These are phyloP conservation scores for Mellilla xanthometata DNA, from an alignment of 2,888 invertebrate genomes.

Conservation along the genomic window DNA sequence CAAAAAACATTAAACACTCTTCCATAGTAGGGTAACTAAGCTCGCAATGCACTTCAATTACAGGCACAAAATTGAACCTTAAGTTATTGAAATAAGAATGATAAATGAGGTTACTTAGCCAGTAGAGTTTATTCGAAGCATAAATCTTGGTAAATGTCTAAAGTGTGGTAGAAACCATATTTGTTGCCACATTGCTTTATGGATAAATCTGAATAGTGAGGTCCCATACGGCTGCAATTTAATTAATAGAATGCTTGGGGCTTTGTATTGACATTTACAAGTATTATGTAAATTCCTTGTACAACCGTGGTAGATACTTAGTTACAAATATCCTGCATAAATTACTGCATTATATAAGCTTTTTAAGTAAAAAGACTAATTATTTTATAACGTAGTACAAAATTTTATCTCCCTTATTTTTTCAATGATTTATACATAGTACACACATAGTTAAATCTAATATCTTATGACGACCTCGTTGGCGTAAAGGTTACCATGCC, in stretches of 20 bases:
- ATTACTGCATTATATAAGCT: too few relatives aligned
- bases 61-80: slow-evolving; percentile 37
- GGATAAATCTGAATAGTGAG: slow-evolving; percentile 37
- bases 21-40: too few relatives aligned
- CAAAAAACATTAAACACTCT: too few relatives aligned
- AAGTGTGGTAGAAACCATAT: slow-evolving; percentile 50
- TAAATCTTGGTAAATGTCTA: slow-evolving; percentile 55
- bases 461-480: too few relatives aligned
- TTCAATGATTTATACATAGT: too few relatives aligned
- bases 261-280: slow-evolving; percentile 23
- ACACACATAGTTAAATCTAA: too few relatives aligned
- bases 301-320: neutral
- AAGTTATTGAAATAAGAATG: slow-evolving; percentile 33
- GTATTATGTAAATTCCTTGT: neutral
- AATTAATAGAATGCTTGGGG: slow-evolving; percentile 32
- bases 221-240: slow-evolving; percentile 33
- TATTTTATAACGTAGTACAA: too few relatives aligned
- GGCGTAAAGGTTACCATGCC: too few relatives aligned
- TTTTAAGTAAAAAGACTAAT: too few relatives aligned
- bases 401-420: too few relatives aligned
- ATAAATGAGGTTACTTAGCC: slow-evolving; percentile 24
- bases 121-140: slow-evolving; percentile 38
- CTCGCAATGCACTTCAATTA: slow-evolving; percentile 38
- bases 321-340: too few relatives aligned
- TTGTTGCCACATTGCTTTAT: slow-evolving; percentile 44